phyloP scores from a whole-genome alignment of 1,140 invertebrate genomes.

The Drosophila melanica region DNA sequence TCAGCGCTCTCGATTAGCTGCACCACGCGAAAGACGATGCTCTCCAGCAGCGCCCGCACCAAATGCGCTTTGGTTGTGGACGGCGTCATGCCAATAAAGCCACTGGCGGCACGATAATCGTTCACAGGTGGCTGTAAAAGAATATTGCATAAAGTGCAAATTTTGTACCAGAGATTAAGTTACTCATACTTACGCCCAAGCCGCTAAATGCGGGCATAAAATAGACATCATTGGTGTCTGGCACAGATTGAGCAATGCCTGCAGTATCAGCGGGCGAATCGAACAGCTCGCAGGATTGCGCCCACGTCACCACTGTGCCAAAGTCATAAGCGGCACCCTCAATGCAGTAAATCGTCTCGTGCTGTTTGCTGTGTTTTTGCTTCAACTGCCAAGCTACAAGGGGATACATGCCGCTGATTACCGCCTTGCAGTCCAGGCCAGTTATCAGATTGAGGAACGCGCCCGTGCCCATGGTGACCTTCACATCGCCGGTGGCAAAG shows the following conservation, averaged over 20 bases:
- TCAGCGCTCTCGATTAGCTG: conserved; percentile 89
- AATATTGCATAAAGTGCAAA: conserved; percentile 19
- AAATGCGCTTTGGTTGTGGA: conserved; percentile 92
- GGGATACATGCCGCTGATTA: conserved; percentile 93
- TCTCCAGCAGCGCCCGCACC: conserved; percentile 93
- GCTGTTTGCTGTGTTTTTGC: neutral
- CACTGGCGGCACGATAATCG: conserved; percentile 91
- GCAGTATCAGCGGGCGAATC: conserved; percentile 88
- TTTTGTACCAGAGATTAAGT: neutral
- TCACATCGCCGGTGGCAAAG: conserved; percentile 92
- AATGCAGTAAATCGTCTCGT: conserved; percentile 88
- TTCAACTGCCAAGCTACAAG: conserved; percentile 94
- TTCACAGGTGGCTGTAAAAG: conserved; percentile 92
- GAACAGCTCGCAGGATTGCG: conserved; percentile 90
- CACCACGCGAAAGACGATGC: conserved; percentile 92
- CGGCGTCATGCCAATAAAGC: conserved; percentile 93
- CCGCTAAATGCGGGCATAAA: conserved; percentile 97
- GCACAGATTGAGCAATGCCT: conserved; percentile 89
- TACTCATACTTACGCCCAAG: conserved; percentile 88
- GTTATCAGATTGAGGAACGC: conserved; percentile 96
- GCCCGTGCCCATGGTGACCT: conserved; percentile 96
- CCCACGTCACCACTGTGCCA: conserved; percentile 95
- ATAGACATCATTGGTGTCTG: conserved; percentile 91
- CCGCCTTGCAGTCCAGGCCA: conserved; percentile 90
- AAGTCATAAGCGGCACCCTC: conserved; percentile 95